A percentile compares a stretch with the other conserved stretches of the same genome.
phyloP scores from a whole-genome alignment of 30 jellyfish, hydroid and myxozoan species.

The Turritopsis rubra region DNA sequence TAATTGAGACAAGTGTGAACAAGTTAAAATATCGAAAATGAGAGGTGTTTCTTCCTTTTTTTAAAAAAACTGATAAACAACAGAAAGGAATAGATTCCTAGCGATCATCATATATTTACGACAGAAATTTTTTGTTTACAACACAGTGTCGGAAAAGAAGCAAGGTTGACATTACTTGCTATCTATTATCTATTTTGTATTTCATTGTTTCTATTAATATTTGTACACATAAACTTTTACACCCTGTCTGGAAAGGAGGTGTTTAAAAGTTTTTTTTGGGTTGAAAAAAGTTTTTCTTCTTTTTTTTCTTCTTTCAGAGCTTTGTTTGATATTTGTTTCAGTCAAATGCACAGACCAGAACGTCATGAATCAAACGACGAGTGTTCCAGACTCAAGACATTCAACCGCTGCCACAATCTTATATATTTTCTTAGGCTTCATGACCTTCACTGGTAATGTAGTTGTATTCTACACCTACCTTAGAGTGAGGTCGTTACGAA shows the following conservation, averaged over 20 bases:
- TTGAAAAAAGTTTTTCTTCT: neutral
- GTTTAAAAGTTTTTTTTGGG: neutral
- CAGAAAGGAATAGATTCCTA: too few species aligned
- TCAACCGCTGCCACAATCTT: neutral
- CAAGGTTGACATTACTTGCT: too few species aligned
- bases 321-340: neutral
- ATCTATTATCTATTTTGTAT: too few species aligned
- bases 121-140: too few species aligned
- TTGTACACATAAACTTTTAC: too few species aligned
- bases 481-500: slow-evolving; percentile 29
- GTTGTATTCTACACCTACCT: slow-evolving; percentile 31
- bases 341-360: neutral
- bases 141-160: too few species aligned
- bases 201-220: too few species aligned
- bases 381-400: neutral
- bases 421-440: slow-evolving; percentile 35
- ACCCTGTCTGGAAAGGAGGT: neutral
- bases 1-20: neutral
- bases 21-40: neutral
- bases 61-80: too few species aligned
- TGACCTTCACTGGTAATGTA: slow-evolving; percentile 37
- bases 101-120: too few species aligned
- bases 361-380: neutral
- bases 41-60: neutral
- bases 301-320: neutral